These are phyloP conservation scores for Aldabrachelys gigantea DNA, from an alignment of 2,113 vertebrate genomes.

Conservation along the genomic window DNA sequence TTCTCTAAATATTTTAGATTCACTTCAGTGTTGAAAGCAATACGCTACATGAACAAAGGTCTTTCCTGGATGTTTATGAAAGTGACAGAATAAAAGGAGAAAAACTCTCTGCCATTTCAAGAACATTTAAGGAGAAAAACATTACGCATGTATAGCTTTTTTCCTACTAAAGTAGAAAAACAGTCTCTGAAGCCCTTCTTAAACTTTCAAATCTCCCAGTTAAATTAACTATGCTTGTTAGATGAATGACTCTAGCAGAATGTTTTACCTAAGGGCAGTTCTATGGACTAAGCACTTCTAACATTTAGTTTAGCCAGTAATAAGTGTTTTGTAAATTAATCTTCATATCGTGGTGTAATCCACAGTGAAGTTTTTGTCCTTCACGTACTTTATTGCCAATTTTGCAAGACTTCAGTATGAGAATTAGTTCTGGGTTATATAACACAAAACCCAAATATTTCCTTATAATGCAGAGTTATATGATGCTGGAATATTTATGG, in stretches of 20 bases:
- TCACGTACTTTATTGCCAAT: conserved; percentile 48
- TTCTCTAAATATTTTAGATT: background rate
- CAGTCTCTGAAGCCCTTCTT: background rate
- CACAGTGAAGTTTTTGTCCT: conserved; percentile 57
- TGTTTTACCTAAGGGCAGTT: conserved; percentile 58
- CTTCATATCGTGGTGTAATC: conserved; percentile 66
- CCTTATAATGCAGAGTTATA: conserved; percentile 18
- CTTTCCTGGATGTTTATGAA: background rate
- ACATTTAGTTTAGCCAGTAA: conserved; percentile 64
- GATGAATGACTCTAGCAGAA: conserved; percentile 36
- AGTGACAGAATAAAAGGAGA: background rate
- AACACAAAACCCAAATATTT: conserved; percentile 50
- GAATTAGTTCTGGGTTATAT: conserved; percentile 53
- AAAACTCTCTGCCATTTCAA: background rate
- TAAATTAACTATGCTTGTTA: conserved; percentile 38
- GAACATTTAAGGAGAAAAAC: background rate
- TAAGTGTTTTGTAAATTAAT: conserved; percentile 69
- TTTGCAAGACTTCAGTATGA: conserved; percentile 33
- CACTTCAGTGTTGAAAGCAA: background rate
- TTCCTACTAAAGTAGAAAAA: background rate
- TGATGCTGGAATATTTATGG: conserved; percentile 43
- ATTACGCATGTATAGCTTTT: background rate
- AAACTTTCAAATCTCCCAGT: conserved; percentile 10
- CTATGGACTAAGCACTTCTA: conserved; percentile 47
- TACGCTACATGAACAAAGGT: background rate